Conservation (phyloP, 2,888 invertebrate species). For the Seladonia tumulorum region DNA sequence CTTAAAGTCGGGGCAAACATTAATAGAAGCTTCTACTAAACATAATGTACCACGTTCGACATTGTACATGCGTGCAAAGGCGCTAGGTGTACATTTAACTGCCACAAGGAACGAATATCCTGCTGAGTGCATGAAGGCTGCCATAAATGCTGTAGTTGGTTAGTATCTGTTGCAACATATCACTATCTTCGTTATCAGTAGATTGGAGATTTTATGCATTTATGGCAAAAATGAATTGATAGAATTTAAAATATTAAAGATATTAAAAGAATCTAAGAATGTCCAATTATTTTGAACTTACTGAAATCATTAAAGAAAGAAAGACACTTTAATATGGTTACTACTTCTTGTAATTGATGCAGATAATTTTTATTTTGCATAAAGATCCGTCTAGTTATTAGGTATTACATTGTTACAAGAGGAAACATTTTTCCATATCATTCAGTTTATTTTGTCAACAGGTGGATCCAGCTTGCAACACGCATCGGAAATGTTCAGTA, state of each 20-base stretch:
- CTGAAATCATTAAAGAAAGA: background rate
- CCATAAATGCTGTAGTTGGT: conserved; percentile 83
- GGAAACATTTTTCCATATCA: background rate
- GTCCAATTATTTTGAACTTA: background rate
- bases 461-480: conserved; percentile 83
- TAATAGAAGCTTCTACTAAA: conserved; percentile 82
- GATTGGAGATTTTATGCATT: background rate
- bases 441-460: conserved; percentile 48
- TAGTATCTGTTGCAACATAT: conserved; percentile 45
- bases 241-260: background rate
- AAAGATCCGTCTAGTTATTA: background rate
- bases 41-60: conserved; percentile 84
- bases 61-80: conserved; percentile 83
- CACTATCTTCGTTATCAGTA: background rate
- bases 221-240: background rate
- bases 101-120: conserved; percentile 83
- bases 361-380: background rate
- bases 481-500: conserved; percentile 83
- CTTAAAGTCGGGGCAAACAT: conserved; percentile 80
- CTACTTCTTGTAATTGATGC: background rate
- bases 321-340: background rate
- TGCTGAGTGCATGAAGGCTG: conserved; percentile 82
- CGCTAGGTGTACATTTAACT: conserved; percentile 80
- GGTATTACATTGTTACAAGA: background rate
- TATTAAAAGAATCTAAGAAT: background rate